Evolutionary conservation across 2,797 vertebrate species (phyloP).

Genomic region (Rhyacichthys aspro): DNA sequence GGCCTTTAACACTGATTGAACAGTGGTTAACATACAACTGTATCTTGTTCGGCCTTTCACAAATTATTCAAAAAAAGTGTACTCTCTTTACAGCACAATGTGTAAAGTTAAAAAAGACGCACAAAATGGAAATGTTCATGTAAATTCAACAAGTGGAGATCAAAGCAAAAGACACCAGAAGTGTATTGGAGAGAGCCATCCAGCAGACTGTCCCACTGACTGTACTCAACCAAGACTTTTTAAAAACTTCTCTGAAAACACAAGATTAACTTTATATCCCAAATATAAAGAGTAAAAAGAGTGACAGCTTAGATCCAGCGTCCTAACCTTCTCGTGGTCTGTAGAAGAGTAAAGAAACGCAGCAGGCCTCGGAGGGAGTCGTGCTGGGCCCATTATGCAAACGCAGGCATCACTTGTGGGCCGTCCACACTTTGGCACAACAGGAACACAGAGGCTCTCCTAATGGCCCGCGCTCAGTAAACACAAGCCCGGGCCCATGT

Average conservation of each 20-base stretch:
- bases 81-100: too few species aligned
- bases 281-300: background rate
- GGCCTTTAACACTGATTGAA: too few species aligned
- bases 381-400: slow-evolving; percentile 65
- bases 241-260: background rate
- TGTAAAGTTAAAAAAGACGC: slow-evolving; percentile 1
- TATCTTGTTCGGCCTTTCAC: background rate
- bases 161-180: slow-evolving; percentile 5
- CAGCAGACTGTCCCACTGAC: background rate
- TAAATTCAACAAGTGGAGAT: slow-evolving; percentile 5
- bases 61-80: background rate
- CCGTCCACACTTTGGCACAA: slow-evolving; percentile 68
- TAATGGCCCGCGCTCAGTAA: slow-evolving; percentile 74
- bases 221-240: too few species aligned
- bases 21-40: too few species aligned
- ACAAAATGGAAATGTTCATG: slow-evolving; percentile 9
- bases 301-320: background rate
- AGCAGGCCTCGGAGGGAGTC: slow-evolving; percentile 5
- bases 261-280: background rate
- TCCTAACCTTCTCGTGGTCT: background rate
- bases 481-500: slow-evolving; percentile 74
- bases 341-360: background rate
- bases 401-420: slow-evolving; percentile 62
- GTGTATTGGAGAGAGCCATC: background rate
- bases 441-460: slow-evolving; percentile 57